A percentile compares a stretch with the other conserved stretches of the same genome.
phyloP scores from a whole-genome alignment of 2,113 vertebrate genomes.

The Rhinolophus sinicus region DNA sequence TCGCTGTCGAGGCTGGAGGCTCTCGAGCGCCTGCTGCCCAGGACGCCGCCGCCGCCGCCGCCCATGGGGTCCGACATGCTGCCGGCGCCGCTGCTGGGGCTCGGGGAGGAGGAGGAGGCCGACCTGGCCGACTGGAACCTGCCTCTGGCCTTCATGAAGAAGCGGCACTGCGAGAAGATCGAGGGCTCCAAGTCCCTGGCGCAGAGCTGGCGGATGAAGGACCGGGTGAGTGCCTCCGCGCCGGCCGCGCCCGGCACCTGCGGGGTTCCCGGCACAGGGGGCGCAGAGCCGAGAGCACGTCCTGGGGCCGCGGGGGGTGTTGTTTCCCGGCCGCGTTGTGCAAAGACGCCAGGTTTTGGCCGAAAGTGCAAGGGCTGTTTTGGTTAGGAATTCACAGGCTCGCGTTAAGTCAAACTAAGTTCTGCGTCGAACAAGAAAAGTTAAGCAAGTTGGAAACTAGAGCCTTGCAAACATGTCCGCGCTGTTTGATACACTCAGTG shows the following conservation, averaged over 20 bases:
- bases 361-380: neutral
- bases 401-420: neutral
- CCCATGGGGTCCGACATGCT: conserved; percentile 88
- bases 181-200: conserved; percentile 98
- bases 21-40: conserved; percentile 77
- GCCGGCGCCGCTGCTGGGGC: conserved; percentile 92
- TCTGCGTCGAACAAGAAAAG: neutral
- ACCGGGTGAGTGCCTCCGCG: conserved; percentile 97
- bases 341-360: neutral
- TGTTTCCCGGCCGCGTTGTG: too few relatives aligned
- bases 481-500: neutral
- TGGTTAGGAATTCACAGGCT: neutral
- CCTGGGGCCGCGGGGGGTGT: neutral
- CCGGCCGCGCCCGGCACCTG: too few relatives aligned
- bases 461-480: neutral
- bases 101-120: conserved; percentile 94
- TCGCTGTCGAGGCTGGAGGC: conserved; percentile 79
- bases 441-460: neutral
- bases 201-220: conserved; percentile 99
- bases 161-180: conserved; percentile 98
- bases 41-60: conserved; percentile 73
- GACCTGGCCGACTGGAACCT: conserved; percentile 79
- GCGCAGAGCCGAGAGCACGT: neutral
- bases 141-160: conserved; percentile 92
- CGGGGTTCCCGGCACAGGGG: too few relatives aligned